A percentile compares a stretch with the other conserved stretches of the same genome.
These are phyloP conservation scores for Notolepis coatsorum DNA, from an alignment of 2,797 vertebrate species.

Conservation along the genomic window DNA sequence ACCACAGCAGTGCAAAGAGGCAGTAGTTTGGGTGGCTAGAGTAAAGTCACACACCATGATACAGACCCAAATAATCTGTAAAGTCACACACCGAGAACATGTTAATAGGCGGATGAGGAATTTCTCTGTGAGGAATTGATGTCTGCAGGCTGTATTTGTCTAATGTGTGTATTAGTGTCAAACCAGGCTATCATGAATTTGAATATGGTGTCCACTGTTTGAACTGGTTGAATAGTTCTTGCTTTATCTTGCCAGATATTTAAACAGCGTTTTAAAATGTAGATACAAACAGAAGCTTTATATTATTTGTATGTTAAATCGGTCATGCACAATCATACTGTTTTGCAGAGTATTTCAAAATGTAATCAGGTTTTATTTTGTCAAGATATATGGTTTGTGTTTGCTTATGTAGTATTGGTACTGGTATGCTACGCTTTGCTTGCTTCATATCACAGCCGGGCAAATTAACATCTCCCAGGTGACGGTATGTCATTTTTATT, in stretches of 20 bases:
- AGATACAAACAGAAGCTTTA: slow-evolving; percentile 17
- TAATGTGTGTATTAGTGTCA: slow-evolving; percentile 2
- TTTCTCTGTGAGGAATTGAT: background rate
- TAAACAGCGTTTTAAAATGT: slow-evolving; percentile 18
- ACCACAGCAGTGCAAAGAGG: too few relatives aligned
- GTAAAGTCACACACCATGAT: too few relatives aligned
- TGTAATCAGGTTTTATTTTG: background rate
- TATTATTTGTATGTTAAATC: too few relatives aligned
- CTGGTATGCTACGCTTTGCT: too few relatives aligned
- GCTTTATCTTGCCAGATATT: slow-evolving; percentile 24
- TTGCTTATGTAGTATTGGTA: too few relatives aligned
- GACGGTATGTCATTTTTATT: too few relatives aligned
- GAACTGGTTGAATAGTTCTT: slow-evolving; percentile 23
- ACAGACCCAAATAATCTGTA: too few relatives aligned
- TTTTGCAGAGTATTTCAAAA: slow-evolving; percentile 3
- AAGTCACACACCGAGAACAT: background rate
- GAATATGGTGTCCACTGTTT: slow-evolving; percentile 37
- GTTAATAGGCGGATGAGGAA: background rate
- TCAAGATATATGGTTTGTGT: too few relatives aligned
- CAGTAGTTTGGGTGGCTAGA: too few relatives aligned
- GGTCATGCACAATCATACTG: too few relatives aligned
- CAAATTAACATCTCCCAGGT: too few relatives aligned
- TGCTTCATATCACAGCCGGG: too few relatives aligned
- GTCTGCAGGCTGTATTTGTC: slow-evolving; percentile 28
- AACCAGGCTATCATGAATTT: slow-evolving; percentile 43